Base-by-base conservation (phyloP, 2,113 vertebrate species). In the Sinocyclocheilus grahami region DNA sequence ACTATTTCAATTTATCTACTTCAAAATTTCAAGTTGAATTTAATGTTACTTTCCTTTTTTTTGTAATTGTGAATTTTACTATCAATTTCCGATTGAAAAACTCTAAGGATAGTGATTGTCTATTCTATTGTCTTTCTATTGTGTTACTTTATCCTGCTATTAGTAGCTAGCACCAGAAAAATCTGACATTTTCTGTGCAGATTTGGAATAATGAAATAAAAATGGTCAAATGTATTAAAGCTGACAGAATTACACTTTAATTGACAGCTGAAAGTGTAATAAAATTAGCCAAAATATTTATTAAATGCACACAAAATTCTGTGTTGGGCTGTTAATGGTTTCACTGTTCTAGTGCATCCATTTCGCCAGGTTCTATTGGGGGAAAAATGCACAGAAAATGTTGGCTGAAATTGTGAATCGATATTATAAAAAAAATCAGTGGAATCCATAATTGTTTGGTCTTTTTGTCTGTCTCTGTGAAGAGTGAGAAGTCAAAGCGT, bases 391-490 rank as follows among this genome's bases (percentile, higher is more conserved):
- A 42, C 12, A 42, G 20, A 39, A 9, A n/a, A 42, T 22, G 6
- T 13, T 4, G 37, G 4, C 37, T 81, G 53, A 48, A 78, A 78
- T 78, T 63, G 78, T 24, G 37, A 63, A 80, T 39, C 24, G 58
- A 81, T 62, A 79, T 60, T 37, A 79, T 37, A 79, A 79, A 58
- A 79, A 18, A 81, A 33, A 24, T 24, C 22, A 24, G 27, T 24
- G 7, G 22, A 27, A 7, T 63, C 33, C 2, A 1, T 62, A 55
- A 33, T 22, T 63, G 55, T 82, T 48, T 76, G 22, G 42, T 46
- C 14, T 65, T 46, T 82, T 62, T 39, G n/a, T 55, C 69, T 53
- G 71, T 82, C 58, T 82, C 30, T 75, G 63, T 65, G 10, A 78
- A 37, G 53, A 55, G 53, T 83, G 83, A 83, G 51, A 71, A 62